Percentiles rank a stretch among this genome's conserved stretches.
These are phyloP conservation scores for Cynocephalus volans DNA, from an alignment of 2,113 vertebrate species.

Conservation along the genomic window DNA sequence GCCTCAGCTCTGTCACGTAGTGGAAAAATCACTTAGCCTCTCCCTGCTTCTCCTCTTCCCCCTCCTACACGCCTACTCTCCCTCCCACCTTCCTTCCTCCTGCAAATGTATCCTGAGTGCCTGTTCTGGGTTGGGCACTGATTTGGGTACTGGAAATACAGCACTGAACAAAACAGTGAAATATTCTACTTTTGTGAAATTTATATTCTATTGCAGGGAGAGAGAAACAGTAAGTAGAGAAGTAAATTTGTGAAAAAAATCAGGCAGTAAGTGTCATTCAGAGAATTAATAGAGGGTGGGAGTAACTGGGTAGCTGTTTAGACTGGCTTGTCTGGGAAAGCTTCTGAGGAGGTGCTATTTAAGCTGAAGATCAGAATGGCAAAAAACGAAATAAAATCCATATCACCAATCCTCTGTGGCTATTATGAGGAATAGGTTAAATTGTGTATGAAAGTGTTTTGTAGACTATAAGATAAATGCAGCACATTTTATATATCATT, in stretches of 20 bases:
- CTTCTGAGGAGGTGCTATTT: neutral
- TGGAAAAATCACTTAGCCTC: neutral
- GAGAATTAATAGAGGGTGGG: neutral
- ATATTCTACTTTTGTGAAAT: constrained; percentile 29
- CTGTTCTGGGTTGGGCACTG: neutral
- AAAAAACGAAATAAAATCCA: neutral
- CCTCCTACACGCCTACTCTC: accelerated
- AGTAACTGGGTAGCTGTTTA: neutral
- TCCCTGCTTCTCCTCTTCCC: neutral
- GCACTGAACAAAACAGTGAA: neutral
- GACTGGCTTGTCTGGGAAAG: neutral
- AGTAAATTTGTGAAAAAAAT: neutral
- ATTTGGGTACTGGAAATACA: neutral
- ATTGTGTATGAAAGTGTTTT: neutral
- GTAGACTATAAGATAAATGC: neutral
- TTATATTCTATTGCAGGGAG: neutral
- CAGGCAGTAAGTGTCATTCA: constrained; percentile 23
- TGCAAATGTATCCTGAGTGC: neutral
- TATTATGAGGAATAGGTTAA: neutral
- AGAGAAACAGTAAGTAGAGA: neutral
- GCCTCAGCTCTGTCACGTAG: neutral
- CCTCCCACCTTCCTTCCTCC: neutral
- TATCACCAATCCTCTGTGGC: neutral
- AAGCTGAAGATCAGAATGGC: neutral
- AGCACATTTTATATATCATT: neutral